phyloP scores from a whole-genome alignment of 1,140 invertebrate species.

The Meteorus sp. region DNA sequence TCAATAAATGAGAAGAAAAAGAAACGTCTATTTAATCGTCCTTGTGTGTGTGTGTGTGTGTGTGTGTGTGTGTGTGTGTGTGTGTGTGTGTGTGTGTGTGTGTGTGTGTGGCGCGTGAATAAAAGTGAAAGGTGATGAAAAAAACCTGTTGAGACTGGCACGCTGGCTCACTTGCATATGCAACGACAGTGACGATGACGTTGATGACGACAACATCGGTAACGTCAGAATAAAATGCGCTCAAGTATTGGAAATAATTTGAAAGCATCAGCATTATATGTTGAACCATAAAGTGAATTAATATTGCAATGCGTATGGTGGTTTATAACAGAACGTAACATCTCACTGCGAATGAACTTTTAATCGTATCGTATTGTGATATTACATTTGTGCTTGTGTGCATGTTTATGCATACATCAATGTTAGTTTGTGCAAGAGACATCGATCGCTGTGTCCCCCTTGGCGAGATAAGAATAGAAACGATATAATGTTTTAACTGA shows the following conservation, averaged over 20 bases:
- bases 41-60: not conserved
- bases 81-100: not conserved
- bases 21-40: too few species aligned
- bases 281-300: too few species aligned
- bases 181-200: too few species aligned
- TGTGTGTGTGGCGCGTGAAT: not conserved
- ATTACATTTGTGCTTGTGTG: too few species aligned
- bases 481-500: constrained; percentile 12
- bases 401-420: too few species aligned
- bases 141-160: constrained; percentile 26
- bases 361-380: constrained; percentile 10
- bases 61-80: not conserved
- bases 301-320: constrained; percentile 10
- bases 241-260: too few species aligned
- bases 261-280: too few species aligned
- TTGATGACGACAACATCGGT: too few species aligned
- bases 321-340: too few species aligned
- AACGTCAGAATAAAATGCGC: constrained; percentile 9
- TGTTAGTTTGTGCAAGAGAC: constrained; percentile 17
- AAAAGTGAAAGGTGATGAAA: constrained; percentile 32
- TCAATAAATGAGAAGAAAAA: too few species aligned
- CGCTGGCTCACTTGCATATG: too few species aligned
- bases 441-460: constrained; percentile 21
- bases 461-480: constrained; percentile 26
- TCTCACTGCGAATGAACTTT: constrained; percentile 18